Evolutionary conservation across 2,797 vertebrate genomes (phyloP).

Genomic region (Tolypeutes matacus): DNA sequence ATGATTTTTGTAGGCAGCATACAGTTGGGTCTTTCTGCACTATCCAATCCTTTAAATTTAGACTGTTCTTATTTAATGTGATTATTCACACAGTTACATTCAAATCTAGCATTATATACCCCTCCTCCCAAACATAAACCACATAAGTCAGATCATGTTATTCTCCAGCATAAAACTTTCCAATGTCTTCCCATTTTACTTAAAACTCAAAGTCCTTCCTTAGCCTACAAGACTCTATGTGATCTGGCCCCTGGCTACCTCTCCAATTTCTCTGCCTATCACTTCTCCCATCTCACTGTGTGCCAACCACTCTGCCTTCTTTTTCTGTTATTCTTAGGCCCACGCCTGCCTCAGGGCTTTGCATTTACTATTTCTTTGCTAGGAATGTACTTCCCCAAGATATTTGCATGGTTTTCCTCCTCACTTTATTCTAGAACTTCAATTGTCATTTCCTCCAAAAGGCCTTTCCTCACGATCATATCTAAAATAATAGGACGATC

Average conservation of each 20-base stretch:
- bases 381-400: neutral
- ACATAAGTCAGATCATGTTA: neutral
- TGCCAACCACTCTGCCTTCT: neutral
- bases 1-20: too few relatives aligned
- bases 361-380: neutral
- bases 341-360: neutral
- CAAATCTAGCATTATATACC: neutral
- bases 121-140: neutral
- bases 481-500: neutral
- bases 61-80: neutral
- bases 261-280: too few relatives aligned
- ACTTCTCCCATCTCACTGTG: neutral
- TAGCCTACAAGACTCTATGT: neutral
- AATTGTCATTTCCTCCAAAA: neutral
- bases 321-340: neutral
- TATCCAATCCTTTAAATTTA: conserved; percentile 6
- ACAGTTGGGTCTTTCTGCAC: neutral
- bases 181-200: neutral
- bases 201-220: neutral
- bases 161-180: neutral
- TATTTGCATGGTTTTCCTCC: neutral
- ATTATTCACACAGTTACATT: neutral
- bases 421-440: neutral
- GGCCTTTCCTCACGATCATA: neutral
- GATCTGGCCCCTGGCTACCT: neutral